These are phyloP conservation scores for Agrotis ipsilon DNA, from an alignment of 2,888 invertebrate species.

Conservation along the genomic window DNA sequence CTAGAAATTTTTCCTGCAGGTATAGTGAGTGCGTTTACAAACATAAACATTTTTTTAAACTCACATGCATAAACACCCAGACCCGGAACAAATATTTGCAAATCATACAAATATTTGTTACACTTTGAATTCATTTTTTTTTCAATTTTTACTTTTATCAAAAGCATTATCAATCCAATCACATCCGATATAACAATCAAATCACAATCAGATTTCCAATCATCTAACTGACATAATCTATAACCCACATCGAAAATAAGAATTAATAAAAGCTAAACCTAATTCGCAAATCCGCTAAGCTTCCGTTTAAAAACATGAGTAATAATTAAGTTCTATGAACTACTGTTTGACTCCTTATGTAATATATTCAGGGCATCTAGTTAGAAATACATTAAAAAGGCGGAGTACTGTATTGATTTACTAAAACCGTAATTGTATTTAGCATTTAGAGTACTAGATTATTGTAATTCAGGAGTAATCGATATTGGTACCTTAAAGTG, in stretches of 20 bases:
- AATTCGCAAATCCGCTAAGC: constrained; percentile 1
- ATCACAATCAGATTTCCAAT: constrained; percentile 5
- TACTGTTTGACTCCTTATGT: constrained; percentile 31
- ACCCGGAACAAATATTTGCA: too few species aligned
- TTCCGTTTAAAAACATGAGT: constrained; percentile 18
- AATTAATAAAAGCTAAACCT: constrained; percentile 6
- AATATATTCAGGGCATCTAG: constrained; percentile 29
- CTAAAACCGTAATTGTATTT: constrained; percentile 6
- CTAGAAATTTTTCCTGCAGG: too few species aligned
- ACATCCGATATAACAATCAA: not conserved
- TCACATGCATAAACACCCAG: too few species aligned
- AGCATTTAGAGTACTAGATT: not conserved
- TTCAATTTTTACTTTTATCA: too few species aligned
- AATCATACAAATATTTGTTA: too few species aligned
- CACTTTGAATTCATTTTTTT: too few species aligned
- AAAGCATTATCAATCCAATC: not conserved
- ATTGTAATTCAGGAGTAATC: constrained; percentile 35
- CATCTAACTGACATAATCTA: constrained; percentile 5
- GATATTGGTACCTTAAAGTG: constrained; percentile 24
- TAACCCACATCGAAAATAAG: constrained; percentile 16
- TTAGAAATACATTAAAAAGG: constrained; percentile 59
- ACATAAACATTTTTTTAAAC: too few species aligned
- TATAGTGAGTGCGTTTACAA: too few species aligned
- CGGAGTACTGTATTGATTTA: constrained; percentile 25
- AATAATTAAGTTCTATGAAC: constrained; percentile 1